These are phyloP conservation scores for Syndactyla subalaris DNA, from an alignment of 2,797 vertebrate species.

Conservation along the genomic window DNA sequence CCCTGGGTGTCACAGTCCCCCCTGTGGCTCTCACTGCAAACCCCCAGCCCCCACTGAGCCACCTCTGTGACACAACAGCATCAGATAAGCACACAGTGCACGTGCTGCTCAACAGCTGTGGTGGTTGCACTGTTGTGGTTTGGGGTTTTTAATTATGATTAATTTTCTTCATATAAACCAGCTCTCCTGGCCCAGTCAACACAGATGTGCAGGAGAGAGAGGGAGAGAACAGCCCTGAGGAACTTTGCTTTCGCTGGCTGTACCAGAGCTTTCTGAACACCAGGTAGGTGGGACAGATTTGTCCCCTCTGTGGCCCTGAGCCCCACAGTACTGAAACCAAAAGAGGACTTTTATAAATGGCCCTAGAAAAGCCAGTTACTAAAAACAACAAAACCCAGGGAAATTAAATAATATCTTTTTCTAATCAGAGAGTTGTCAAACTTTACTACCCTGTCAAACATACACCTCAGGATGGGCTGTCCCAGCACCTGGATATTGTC, in stretches of 20 bases:
- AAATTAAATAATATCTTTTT: not conserved
- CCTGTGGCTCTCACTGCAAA: not conserved
- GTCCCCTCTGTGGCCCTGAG: not conserved
- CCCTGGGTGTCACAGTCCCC: not conserved
- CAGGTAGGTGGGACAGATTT: slow-evolving; percentile 11
- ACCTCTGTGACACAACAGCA: fast-evolving
- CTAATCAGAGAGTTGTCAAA: not conserved
- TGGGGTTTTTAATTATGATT: not conserved
- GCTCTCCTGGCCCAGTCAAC: not conserved
- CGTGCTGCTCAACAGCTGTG: not conserved
- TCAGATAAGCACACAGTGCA: not conserved
- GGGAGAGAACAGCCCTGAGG: not conserved
- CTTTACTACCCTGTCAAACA: not conserved
- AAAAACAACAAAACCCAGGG: not conserved
- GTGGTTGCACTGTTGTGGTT: not conserved
- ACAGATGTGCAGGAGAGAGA: not conserved
- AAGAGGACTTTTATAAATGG: not conserved
- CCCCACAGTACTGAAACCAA: not conserved
- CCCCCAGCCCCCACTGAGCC: not conserved
- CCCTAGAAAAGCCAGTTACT: not conserved
- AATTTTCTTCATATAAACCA: not conserved
- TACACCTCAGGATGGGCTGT: not conserved
- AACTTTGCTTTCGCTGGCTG: slow-evolving; percentile 40
- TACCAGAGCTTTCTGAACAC: slow-evolving; percentile 54
- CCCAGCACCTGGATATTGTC: not conserved